These are phyloP conservation scores for Kradibia gibbosae DNA, from an alignment of 1,140 invertebrate genomes.

Conservation along the genomic window DNA sequence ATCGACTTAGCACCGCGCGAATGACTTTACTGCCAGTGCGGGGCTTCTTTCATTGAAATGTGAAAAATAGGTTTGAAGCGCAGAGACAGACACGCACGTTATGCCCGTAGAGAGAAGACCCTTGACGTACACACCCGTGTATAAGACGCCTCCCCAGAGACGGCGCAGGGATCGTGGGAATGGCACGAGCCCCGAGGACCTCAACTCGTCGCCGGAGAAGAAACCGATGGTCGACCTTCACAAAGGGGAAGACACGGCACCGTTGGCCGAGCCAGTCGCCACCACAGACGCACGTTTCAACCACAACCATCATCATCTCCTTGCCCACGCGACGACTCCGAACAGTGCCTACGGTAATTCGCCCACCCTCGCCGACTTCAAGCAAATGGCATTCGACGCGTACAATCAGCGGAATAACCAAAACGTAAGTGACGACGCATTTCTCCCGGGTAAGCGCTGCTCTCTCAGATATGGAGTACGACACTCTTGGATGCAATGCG, in stretches of 20 bases:
- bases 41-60: constrained; percentile 31
- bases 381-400: constrained; percentile 68
- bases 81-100: too few species aligned
- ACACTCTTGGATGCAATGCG: too few species aligned
- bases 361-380: constrained; percentile 67
- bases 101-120: constrained; percentile 72
- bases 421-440: constrained; percentile 58
- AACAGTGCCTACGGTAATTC: constrained; percentile 55
- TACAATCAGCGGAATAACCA: constrained; percentile 68
- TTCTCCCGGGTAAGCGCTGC: background rate
- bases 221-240: constrained; percentile 59
- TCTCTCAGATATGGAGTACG: too few species aligned
- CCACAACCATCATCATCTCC: constrained; percentile 57
- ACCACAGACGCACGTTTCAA: constrained; percentile 59
- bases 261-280: constrained; percentile 57
- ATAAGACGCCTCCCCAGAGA: constrained; percentile 75
- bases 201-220: constrained; percentile 59
- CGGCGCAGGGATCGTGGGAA: constrained; percentile 66
- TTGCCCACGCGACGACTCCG: background rate
- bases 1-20: constrained; percentile 50
- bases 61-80: too few species aligned
- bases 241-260: background rate
- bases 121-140: constrained; percentile 74
- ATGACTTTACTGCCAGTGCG: background rate
- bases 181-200: constrained; percentile 23